Evolutionary conservation across 2,113 vertebrate genomes (phyloP).

Genomic region (Rhabdomys dilectus): DNA sequence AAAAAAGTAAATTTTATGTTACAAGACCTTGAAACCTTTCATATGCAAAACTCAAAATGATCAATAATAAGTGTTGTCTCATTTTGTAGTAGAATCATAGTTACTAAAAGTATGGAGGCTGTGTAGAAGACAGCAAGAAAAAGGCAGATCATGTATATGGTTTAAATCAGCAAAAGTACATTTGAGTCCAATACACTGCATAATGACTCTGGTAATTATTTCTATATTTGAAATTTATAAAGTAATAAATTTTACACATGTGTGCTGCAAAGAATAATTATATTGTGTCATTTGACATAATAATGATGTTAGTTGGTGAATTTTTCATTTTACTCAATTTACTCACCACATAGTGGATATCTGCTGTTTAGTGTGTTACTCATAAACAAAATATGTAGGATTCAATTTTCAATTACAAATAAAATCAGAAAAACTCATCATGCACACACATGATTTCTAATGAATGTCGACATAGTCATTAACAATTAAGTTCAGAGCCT

Average conservation of each 20-base stretch:
- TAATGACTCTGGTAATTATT: neutral
- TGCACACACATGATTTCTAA: neutral
- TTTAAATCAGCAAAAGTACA: neutral
- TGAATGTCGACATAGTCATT: neutral
- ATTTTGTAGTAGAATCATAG: neutral
- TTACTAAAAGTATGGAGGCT: neutral
- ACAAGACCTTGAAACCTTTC: neutral
- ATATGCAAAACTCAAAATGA: neutral
- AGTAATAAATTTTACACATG: neutral
- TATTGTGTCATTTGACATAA: no score
- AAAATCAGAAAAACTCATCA: neutral
- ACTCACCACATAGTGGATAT: neutral
- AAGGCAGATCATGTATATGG: neutral
- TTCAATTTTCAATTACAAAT: neutral
- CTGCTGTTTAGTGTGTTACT: neutral
- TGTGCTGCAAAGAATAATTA: no score
- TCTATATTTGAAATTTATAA: neutral
- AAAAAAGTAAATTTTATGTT: neutral
- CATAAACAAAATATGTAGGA: neutral
- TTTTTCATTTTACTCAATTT: neutral
- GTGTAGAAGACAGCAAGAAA: neutral
- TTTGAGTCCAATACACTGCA: neutral
- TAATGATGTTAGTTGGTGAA: neutral
- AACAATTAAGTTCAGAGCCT: neutral
- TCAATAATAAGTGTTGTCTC: neutral